These are phyloP conservation scores for Phalacrocorax carbo DNA, from an alignment of 2,113 vertebrate genomes.

Conservation along the genomic window DNA sequence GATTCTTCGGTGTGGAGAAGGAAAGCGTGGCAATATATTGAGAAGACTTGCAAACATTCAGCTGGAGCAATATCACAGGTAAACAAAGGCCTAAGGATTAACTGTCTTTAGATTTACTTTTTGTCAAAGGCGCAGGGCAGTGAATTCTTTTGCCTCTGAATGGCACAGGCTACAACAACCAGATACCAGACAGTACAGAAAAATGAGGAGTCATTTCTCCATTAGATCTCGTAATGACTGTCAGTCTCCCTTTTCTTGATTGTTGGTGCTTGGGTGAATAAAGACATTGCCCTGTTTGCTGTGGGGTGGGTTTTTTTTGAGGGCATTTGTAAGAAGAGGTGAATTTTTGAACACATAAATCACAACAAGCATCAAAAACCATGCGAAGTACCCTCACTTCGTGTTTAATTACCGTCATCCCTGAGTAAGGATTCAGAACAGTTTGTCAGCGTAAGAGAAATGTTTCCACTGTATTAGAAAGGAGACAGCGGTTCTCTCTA, in stretches of 20 bases:
- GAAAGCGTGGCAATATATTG: conserved; percentile 64
- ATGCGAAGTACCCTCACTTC: neutral
- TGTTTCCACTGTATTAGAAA: neutral
- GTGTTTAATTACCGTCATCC: neutral
- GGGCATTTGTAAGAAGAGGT: neutral
- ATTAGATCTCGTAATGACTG: neutral
- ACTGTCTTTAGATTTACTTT: neutral
- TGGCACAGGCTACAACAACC: neutral
- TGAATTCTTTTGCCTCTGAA: neutral
- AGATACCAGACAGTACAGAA: neutral
- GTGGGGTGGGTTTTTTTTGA: neutral
- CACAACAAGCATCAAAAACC: neutral
- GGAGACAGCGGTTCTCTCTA: neutral
- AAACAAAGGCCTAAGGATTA: neutral
- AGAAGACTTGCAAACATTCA: neutral
- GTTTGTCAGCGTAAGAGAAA: neutral
- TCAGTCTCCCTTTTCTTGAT: neutral
- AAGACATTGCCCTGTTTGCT: neutral
- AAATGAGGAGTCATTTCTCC: neutral
- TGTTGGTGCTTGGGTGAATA: neutral
- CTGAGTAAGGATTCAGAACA: neutral
- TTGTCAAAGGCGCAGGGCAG: neutral
- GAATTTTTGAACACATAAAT: neutral
- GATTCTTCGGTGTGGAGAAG: neutral
- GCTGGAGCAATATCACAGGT: neutral